Evolutionary conservation across 2,888 invertebrate species (phyloP), one percentile per base, ranked within the genome.

Genomic region (Strigamia transsilvanica): DNA sequence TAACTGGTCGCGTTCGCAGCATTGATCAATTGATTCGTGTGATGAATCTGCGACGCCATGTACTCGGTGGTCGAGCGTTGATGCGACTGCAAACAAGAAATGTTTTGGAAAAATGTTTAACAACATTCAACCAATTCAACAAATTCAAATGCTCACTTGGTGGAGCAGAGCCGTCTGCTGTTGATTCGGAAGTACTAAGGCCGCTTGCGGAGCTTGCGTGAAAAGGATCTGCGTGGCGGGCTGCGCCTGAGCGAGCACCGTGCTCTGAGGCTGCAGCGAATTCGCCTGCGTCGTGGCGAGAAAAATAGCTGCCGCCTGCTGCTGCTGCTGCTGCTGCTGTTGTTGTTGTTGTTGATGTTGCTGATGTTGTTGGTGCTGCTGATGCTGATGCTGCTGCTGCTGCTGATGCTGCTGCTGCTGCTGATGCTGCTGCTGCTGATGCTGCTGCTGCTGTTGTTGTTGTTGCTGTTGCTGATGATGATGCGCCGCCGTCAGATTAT

Each of bases 361-460:
- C n/a, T 80, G 80, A 2, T 27, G 80, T 7, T 56, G 61, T 7
- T 56, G 61, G 4, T 56, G 61, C 18, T 80, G 80, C 15, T 23
- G 79, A 5, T 79, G 80, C 18, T 41, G 42, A 2, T 79, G 79
- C 38, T 79, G 79, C n/a, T 80, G 80, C 10, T 80, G 80, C 15
- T 79, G 79, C 23, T 27, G 79, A 6, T 41, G 18, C 32, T 80
- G 61, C 56, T 6, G 41, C 21, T 15, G n/a, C 51, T 61, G 34
- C 34, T 34, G 34, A 4, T 73, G 73, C 10, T 73, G 73, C 73
- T 73, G 73, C 12, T 73, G 73, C 10, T 73, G 73, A n/a, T n/a
- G 34, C 34, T 34, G 34, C 32, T 73, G 73, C 10, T 73, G 73
- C 73, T 73, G 73, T 32, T 73, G 73, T 18, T 73, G 73, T 18